Conservation (phyloP, 2,113 vertebrate species). For the Aix galericulata region DNA sequence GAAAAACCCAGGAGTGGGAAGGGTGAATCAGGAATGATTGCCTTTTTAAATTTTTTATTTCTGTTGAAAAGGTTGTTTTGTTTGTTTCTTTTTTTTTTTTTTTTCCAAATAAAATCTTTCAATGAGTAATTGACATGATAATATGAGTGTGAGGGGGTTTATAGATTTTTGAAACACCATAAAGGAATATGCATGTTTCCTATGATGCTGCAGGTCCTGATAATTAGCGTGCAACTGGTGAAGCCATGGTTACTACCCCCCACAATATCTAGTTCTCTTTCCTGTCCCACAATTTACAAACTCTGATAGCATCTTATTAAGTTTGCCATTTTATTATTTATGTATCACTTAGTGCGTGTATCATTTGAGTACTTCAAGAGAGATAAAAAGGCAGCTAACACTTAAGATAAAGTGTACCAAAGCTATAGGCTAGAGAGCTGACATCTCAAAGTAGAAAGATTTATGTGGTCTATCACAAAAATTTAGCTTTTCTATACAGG, state of each 20-base stretch:
- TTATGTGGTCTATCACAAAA: conserved; percentile 13
- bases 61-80: neutral
- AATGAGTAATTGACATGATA: neutral
- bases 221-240: neutral
- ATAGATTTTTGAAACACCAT: neutral
- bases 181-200: neutral
- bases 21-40: neutral
- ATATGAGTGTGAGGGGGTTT: neutral
- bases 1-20: too few species aligned
- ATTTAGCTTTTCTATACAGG: neutral
- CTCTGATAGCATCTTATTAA: neutral
- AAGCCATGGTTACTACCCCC: neutral
- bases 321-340: neutral
- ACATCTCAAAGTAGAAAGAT: neutral
- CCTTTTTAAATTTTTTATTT: neutral
- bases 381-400: neutral
- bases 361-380: neutral
- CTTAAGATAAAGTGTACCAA: neutral
- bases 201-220: neutral
- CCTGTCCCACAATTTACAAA: neutral
- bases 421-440: neutral
- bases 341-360: neutral
- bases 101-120: neutral
- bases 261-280: neutral
- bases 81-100: neutral